A percentile compares a stretch with the other conserved stretches of the same genome.
Evolutionary conservation across 37 sponge, comb jelly and placozoan genomes (phyloP).

Genomic region (Ephydatia muelleri): DNA sequence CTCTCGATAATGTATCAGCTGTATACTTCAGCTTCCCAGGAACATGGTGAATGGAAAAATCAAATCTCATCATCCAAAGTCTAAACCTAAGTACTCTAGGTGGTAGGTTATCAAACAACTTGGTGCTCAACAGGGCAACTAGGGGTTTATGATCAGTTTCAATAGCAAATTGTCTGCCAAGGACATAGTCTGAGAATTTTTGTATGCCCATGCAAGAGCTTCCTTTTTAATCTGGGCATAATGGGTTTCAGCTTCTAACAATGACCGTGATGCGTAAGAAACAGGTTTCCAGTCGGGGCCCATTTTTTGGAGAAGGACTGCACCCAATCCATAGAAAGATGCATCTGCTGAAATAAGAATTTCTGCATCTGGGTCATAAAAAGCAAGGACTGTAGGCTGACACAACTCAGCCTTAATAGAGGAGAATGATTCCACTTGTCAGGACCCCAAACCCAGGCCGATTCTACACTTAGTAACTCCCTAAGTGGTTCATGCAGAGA

Average conservation of each 20-base stretch:
- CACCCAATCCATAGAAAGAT: constrained; percentile 36
- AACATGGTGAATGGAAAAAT: constrained; percentile 31
- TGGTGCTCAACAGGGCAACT: constrained; percentile 35
- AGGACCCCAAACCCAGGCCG: constrained; percentile 49
- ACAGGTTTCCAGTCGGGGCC: constrained; percentile 21
- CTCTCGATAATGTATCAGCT: constrained; percentile 36
- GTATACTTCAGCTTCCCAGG: constrained; percentile 49
- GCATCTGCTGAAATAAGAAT: constrained; percentile 30
- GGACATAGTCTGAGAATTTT: constrained; percentile 24
- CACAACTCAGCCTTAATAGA: constrained; percentile 30
- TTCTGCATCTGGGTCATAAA: constrained; percentile 29
- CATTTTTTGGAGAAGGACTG: constrained; percentile 23
- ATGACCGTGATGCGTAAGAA: constrained; percentile 25
- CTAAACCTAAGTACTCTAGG: constrained; percentile 34
- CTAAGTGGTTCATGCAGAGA: constrained; percentile 35
- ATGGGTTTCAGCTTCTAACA: constrained; percentile 13
- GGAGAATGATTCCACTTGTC: constrained; percentile 37
- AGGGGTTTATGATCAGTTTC: constrained; percentile 67
- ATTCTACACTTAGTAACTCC: constrained; percentile 39
- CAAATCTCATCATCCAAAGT: constrained; percentile 31
- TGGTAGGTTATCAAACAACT: constrained; percentile 36
- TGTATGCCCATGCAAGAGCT: constrained; percentile 37
- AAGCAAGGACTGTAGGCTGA: constrained; percentile 39
- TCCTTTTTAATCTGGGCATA: constrained; percentile 39
- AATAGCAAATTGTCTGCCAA: constrained; percentile 30